phyloP scores from a whole-genome alignment of 1,140 invertebrate species.

The Papilio machaon region DNA sequence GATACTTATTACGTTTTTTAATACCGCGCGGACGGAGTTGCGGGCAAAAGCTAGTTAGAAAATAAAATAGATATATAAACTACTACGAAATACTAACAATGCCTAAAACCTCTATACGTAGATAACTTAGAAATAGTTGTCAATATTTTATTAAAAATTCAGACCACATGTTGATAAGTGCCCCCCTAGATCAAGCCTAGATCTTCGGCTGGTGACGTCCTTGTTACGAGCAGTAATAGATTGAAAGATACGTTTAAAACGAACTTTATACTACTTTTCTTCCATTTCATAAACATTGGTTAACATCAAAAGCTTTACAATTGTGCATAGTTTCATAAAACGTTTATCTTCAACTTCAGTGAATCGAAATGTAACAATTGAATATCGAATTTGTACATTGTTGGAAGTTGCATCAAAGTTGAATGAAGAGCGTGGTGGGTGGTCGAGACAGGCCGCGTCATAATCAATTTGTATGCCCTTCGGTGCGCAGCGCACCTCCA shows the following conservation, averaged over 20 bases:
- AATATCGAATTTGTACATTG: conserved; percentile 43
- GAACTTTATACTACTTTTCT: neutral
- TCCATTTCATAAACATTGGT: neutral
- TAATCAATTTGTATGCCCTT: conserved; percentile 77
- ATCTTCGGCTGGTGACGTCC: no score
- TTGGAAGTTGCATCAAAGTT: conserved; percentile 51
- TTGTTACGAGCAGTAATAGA: neutral
- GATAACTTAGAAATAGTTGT: no score
- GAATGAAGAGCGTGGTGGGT: conserved; percentile 59
- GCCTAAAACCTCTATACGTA: no score
- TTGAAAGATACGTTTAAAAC: neutral
- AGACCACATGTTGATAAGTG: no score
- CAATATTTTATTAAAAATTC: no score
- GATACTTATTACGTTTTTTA: no score
- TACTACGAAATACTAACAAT: no score
- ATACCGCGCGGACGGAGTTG: no score
- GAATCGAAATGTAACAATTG: conserved; percentile 15
- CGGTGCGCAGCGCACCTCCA: conserved; percentile 48
- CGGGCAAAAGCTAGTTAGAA: no score
- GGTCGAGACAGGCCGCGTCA: conserved; percentile 64
- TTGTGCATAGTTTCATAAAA: neutral
- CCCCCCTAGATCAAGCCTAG: no score
- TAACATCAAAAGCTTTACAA: neutral
- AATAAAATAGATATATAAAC: no score
- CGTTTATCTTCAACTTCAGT: neutral